Percentiles rank a stretch among this genome's conserved stretches.
Evolutionary conservation across 2,888 invertebrate species (phyloP).

Genomic region (Platycheirus rosarum): DNA sequence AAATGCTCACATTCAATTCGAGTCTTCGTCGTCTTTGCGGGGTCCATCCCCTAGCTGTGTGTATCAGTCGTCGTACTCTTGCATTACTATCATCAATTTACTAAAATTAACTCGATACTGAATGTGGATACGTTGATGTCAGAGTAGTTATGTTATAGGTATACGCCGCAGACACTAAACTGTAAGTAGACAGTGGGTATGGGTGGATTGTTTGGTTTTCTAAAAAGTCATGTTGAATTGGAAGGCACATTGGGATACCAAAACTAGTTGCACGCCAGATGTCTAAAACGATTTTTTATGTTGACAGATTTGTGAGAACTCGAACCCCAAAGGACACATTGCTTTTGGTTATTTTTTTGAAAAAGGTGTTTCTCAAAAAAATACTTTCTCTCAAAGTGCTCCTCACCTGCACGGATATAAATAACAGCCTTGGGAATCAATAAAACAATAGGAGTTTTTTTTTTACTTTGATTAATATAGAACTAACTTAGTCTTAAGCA

Average conservation of each 20-base stretch:
- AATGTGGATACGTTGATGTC: conserved; percentile 8
- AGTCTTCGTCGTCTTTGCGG: conserved; percentile 18
- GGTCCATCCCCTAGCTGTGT: conserved; percentile 14
- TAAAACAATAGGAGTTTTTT: no score
- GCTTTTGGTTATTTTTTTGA: no score
- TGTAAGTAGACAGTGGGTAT: conserved; percentile 4
- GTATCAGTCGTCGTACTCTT: conserved; percentile 20
- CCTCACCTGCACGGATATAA: no score
- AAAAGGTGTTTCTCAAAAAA: no score
- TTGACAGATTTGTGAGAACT: no score
- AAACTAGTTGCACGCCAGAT: conserved; percentile 14
- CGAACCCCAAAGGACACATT: no score
- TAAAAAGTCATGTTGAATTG: conserved; percentile 2
- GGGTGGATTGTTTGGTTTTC: neutral
- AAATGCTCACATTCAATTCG: neutral
- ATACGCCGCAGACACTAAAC: conserved; percentile 4
- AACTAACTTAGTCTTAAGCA: no score
- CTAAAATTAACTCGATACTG: conserved; percentile 21
- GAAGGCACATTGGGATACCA: neutral
- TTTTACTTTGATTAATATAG: no score
- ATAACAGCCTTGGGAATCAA: no score
- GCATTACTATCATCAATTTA: conserved; percentile 14
- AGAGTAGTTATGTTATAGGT: conserved; percentile 22
- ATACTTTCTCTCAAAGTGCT: no score
- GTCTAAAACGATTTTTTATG: conserved; percentile 13